These are phyloP conservation scores for Callyntrura guangdongensis DNA, from an alignment of 2,888 invertebrate genomes.

Conservation along the genomic window DNA sequence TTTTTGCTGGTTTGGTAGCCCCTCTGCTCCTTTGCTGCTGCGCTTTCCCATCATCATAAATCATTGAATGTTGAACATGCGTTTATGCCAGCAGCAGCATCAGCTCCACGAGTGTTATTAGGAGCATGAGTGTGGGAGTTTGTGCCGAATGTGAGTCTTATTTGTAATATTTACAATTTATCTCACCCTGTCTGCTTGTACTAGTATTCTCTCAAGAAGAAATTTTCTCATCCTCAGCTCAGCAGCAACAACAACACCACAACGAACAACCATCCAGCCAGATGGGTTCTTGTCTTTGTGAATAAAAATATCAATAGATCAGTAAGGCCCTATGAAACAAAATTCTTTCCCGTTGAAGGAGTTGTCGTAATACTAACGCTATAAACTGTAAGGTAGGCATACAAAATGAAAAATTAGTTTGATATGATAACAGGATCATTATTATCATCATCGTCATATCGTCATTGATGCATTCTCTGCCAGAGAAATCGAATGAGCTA, in stretches of 20 bases:
- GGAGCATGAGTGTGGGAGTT: background rate
- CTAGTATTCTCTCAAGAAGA: background rate
- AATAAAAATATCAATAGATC: constrained; percentile 11
- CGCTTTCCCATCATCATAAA: constrained; percentile 21
- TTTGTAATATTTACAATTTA: constrained; percentile 12
- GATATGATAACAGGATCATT: background rate
- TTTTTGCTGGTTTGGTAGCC: too few species aligned
- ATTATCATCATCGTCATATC: constrained; percentile 3
- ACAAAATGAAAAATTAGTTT: constrained; percentile 2
- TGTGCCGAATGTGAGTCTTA: constrained; percentile 15
- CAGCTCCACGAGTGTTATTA: background rate
- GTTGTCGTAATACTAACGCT: too few species aligned
- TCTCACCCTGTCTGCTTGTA: background rate
- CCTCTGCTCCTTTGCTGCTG: background rate
- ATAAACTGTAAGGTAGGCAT: background rate
- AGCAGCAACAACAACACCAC: background rate
- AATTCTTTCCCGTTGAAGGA: too few species aligned
- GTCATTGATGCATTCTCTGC: background rate
- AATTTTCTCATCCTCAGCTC: background rate
- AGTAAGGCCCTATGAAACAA: too few species aligned
- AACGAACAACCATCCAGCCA: background rate
- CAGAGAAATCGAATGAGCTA: constrained; percentile 31
- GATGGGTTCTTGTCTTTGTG: constrained; percentile 10
- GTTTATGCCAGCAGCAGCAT: constrained; percentile 11
- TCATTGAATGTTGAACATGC: constrained; percentile 33